Percentiles rank a stretch among this genome's conserved stretches.
These are phyloP conservation scores for Hetaerina titia DNA, from an alignment of 2,888 invertebrate species.

Conservation along the genomic window DNA sequence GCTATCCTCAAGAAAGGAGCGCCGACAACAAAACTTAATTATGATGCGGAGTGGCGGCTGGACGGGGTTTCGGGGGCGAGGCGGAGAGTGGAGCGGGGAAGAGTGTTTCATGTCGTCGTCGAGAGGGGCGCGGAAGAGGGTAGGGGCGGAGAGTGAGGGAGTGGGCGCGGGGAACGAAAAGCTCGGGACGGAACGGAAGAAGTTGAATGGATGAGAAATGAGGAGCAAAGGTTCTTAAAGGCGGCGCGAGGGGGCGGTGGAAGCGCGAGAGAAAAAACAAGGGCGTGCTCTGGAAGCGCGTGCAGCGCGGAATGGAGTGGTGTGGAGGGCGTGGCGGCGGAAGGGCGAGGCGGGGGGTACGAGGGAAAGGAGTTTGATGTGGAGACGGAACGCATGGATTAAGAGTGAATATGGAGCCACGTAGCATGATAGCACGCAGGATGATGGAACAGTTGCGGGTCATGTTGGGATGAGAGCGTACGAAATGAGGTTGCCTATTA, in stretches of 20 bases:
- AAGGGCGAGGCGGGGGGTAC: background rate
- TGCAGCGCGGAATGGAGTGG: background rate
- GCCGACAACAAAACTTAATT: no score
- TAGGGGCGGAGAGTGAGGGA: background rate
- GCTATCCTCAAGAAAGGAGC: no score
- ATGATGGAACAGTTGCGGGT: no score
- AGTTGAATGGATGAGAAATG: conserved; percentile 35
- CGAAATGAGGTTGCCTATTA: no score
- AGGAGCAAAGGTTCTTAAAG: background rate
- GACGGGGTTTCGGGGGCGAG: background rate
- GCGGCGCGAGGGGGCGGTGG: background rate
- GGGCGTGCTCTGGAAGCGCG: background rate
- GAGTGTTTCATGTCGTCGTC: background rate
- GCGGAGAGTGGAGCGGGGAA: background rate
- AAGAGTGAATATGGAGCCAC: no score
- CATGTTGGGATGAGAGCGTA: no score
- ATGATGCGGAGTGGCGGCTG: no score
- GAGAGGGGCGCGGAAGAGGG: background rate
- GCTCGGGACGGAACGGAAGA: conserved; percentile 19
- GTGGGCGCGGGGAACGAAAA: background rate
- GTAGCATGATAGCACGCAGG: no score
- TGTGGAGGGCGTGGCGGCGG: background rate
- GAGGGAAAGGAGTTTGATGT: background rate
- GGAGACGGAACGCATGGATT: background rate
- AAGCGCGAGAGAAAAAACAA: background rate